Conservation (phyloP, 2,797 vertebrate species). For the Emys orbicularis region DNA sequence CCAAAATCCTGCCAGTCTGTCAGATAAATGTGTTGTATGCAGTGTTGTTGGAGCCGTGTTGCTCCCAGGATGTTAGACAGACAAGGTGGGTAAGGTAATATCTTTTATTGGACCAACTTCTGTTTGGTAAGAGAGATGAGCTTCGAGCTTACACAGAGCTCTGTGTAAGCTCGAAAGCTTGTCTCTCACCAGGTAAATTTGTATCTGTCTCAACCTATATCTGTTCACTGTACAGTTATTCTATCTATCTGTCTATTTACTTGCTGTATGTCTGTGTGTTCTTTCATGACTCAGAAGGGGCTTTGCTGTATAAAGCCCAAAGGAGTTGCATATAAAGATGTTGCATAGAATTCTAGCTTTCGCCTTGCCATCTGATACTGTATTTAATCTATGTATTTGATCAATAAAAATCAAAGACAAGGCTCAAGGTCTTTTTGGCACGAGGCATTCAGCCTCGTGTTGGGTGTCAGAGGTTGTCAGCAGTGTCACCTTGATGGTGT, state of each 20-base stretch:
- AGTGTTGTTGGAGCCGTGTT: neutral
- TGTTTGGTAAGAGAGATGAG: neutral
- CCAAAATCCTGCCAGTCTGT: constrained; percentile 57
- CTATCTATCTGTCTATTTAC: constrained; percentile 7
- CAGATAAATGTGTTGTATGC: neutral
- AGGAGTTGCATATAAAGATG: neutral
- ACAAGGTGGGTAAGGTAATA: neutral
- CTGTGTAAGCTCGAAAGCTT: neutral
- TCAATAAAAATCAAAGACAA: constrained; percentile 78
- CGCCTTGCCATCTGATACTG: constrained; percentile 70
- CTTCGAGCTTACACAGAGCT: neutral
- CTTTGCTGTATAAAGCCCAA: neutral
- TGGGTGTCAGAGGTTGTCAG: constrained; percentile 67
- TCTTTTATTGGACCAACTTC: neutral
- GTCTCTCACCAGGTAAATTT: neutral
- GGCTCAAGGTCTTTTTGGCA: constrained; percentile 77
- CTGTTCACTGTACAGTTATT: constrained; percentile 55
- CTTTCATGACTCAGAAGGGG: constrained; percentile 63
- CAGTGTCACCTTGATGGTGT: constrained; percentile 66
- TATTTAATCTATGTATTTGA: constrained; percentile 78
- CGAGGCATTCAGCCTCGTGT: constrained; percentile 49
- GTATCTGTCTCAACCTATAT: constrained; percentile 39
- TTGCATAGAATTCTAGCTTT: constrained; percentile 62
- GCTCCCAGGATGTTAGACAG: neutral
- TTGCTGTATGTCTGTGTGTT: constrained; percentile 49